Evolutionary conservation across 2,888 invertebrate genomes (phyloP), one percentile per base, ranked within the genome.

Genomic region (Cenopis cana): DNA sequence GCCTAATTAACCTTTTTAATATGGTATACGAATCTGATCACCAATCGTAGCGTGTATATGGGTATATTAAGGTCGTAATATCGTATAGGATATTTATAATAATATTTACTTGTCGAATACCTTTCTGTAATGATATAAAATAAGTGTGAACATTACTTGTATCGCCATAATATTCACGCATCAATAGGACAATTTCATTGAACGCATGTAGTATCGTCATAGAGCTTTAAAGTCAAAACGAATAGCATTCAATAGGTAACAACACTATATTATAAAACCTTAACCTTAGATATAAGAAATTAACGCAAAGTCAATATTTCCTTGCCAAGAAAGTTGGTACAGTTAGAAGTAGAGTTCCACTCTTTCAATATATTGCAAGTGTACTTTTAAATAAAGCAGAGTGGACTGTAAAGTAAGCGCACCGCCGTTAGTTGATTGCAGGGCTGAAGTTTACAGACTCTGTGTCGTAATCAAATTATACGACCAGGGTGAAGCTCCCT

Each of bases 391-490:
- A 60, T 60, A 46, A 52, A 52, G 20, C 38, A 54, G 64, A 62
- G 50, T 50, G 64, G 20, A 20, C 36, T 52, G 14, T 52, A 52
- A 62, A 10, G 14, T 52, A 52, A 62, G n/a, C 20, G 52, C 14
- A 38, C 36, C 5, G 62, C 52, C n/a, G 14, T 64, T 54, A 64
- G 11, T 54, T 52, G 52, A 64, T 64, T 20, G 62, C 52, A 64
- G 52, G 4, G 62, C 12, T 54, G 52, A 52, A 64, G 52, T 52
- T 52, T 36, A 64, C 38, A 64, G 62, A 54, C 18, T n/a, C n/a
- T 52, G 64, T 52, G 52, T 38, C 20, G 64, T 20, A 52, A 62
- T 62, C 62, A 50, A 50, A 62, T 50, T 62, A 62, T 62, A 38
- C 20, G 38, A 17, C 52, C 64, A 38, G 64, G 36, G 38, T 24